phyloP scores from a whole-genome alignment of 1,140 invertebrate species.

The Sinonovacula constricta region DNA sequence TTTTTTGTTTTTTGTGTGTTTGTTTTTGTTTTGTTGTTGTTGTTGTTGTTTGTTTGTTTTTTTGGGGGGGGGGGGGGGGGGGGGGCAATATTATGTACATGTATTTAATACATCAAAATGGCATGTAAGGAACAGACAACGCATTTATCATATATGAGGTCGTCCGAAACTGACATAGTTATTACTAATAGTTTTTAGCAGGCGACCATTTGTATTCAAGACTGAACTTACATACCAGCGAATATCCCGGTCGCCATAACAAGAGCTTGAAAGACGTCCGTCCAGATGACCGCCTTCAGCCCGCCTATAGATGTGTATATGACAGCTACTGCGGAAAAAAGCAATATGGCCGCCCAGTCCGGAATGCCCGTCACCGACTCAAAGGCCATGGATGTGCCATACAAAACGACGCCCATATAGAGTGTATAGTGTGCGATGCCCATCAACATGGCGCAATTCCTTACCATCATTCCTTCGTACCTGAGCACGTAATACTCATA shows the following conservation, averaged over 20 bases:
- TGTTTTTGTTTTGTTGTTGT: no score
- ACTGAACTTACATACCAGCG: no score
- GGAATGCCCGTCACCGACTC: constrained; percentile 34
- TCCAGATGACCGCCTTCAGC: constrained; percentile 38
- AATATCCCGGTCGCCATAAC: constrained; percentile 23
- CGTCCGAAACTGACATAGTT: no score
- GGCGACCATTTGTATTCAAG: no score
- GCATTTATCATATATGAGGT: no score
- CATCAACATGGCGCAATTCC: constrained; percentile 1
- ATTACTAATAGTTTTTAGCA: no score
- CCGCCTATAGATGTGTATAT: constrained; percentile 47
- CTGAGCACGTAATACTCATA: constrained; percentile 40
- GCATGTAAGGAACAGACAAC: no score
- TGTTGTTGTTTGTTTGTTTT: no score
- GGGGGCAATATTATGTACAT: no score
- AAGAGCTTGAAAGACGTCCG: constrained; percentile 31
- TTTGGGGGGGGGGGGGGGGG: no score
- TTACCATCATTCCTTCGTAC: constrained; percentile 24
- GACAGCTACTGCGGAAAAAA: constrained; percentile 31
- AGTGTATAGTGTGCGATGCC: constrained; percentile 27
- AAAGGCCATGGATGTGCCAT: constrained; percentile 34
- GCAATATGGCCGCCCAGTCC: constrained; percentile 35
- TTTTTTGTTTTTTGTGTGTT: no score
- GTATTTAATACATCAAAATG: no score
- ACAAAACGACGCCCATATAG: constrained; percentile 38